Evolutionary conservation across 2,888 invertebrate genomes (phyloP).

Genomic region (Chrysolina haemoptera): DNA sequence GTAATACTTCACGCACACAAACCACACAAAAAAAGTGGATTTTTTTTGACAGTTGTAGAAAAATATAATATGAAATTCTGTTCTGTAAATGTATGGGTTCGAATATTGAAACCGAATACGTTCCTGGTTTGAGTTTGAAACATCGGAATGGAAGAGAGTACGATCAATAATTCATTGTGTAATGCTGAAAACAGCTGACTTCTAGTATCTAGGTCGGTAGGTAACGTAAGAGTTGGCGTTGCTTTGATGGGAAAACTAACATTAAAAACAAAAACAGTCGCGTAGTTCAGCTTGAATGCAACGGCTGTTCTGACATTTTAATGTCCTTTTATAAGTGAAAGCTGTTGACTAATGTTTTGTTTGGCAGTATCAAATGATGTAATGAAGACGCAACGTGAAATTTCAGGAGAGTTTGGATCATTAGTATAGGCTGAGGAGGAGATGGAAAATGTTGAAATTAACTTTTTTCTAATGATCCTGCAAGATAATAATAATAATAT

Average conservation of each 20-base stretch:
- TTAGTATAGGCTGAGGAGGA: too few species aligned
- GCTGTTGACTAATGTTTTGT: slow-evolving; percentile 24
- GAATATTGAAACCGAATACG: neutral
- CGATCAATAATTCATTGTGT: slow-evolving; percentile 23
- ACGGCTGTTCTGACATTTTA: slow-evolving; percentile 20
- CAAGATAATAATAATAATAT: too few species aligned
- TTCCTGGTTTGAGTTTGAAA: neutral
- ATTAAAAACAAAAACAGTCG: slow-evolving; percentile 23
- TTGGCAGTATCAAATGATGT: neutral
- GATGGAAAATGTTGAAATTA: too few species aligned
- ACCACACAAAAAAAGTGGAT: too few species aligned
- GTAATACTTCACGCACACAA: too few species aligned
- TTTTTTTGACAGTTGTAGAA: too few species aligned
- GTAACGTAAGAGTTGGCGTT: slow-evolving; percentile 5
- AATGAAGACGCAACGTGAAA: slow-evolving; percentile 14
- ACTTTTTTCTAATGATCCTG: too few species aligned
- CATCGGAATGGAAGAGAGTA: slow-evolving; percentile 3
- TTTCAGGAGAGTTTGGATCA: neutral
- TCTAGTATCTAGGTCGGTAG: slow-evolving; percentile 21
- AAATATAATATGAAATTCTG: too few species aligned
- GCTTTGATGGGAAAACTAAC: slow-evolving; percentile 16
- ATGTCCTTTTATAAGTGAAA: slow-evolving; percentile 23
- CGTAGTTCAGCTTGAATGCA: slow-evolving; percentile 15
- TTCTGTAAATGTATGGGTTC: neutral
- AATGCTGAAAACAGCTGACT: slow-evolving; percentile 22